phyloP scores from a whole-genome alignment of 1,140 invertebrate species.

The Helicoverpa armigera region DNA sequence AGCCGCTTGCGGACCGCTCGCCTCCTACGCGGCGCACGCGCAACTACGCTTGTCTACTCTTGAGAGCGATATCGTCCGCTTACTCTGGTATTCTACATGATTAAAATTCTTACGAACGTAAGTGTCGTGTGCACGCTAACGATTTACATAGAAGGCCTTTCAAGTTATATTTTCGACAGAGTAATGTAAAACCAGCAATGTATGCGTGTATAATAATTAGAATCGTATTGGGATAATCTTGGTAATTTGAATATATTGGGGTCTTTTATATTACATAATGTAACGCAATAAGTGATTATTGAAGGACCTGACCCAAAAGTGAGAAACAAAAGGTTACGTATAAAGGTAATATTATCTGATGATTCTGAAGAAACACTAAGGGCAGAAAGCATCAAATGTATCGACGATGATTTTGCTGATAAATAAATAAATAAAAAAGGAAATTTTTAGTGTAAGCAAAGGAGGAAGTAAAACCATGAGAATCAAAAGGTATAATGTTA shows the following conservation, averaged over 20 bases:
- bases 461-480: too few relatives aligned
- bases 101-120: constrained; percentile 4
- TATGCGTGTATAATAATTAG: neutral
- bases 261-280: constrained; percentile 16
- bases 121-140: neutral
- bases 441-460: too few relatives aligned
- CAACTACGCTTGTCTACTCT: constrained; percentile 71
- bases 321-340: neutral
- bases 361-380: neutral
- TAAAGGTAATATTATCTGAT: neutral
- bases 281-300: constrained; percentile 16
- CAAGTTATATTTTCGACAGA: neutral
- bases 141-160: neutral
- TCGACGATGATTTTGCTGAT: too few relatives aligned
- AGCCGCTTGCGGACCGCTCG: constrained; percentile 48
- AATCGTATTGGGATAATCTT: neutral
- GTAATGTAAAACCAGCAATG: neutral
- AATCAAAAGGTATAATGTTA: too few relatives aligned
- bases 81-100: constrained; percentile 17
- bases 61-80: constrained; percentile 24
- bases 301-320: constrained; percentile 32
- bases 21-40: constrained; percentile 66
- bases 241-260: constrained; percentile 6
- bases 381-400: too few relatives aligned
- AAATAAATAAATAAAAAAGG: too few relatives aligned